Base-by-base conservation (phyloP, 1,140 invertebrate species). In the Reticulitermes speratus region DNA sequence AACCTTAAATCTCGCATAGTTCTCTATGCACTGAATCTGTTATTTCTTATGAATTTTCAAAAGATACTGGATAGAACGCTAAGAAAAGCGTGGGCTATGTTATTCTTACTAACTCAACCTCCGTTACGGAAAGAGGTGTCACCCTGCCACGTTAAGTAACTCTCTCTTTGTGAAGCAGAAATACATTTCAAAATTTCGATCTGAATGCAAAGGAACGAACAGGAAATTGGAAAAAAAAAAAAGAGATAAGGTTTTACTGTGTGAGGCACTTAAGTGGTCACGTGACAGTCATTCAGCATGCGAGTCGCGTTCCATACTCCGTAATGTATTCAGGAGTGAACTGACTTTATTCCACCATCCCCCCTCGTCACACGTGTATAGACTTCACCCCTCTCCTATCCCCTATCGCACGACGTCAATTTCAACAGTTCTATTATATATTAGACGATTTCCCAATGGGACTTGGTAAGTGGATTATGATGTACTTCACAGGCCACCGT, bases 361-460 rank as follows among this genome's bases (percentile, higher is more conserved):
- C 25, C 25, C 25, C 65, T 75, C 65, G 65, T 75, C 65, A 75
- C 65, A 75, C n/a, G 65, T 75, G 65, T 75, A 75, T 75, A 75
- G 65, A 75, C 65, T 9, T 30, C 65, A 9, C n/a, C n/a, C 65
- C 65, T 75, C 25, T 30, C 65, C 59, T 21, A 8, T 25, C 19
- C 59, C 59, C 25, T n/a, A 75, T 30, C n/a, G 25, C n/a, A 30
- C 65, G 65, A 75, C 65, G 65, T 30, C 65, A 75, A 75, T 75
- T 75, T 75, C 65, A 75, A 75, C 65, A 75, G 65, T 75, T 75
- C 65, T 30, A 75, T 75, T 30, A 75, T 75, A 75, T 75, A 75
- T 75, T 75, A 75, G 65, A 75, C n/a, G 65, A 75, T 75, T 75
- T 75, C 65, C 65, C 65, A 75, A 75, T 75, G 65, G 65, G 65